Evolutionary conservation across 2,888 invertebrate species (phyloP), one percentile per base, ranked within the genome.

Genomic region (Epiblema foenella): DNA sequence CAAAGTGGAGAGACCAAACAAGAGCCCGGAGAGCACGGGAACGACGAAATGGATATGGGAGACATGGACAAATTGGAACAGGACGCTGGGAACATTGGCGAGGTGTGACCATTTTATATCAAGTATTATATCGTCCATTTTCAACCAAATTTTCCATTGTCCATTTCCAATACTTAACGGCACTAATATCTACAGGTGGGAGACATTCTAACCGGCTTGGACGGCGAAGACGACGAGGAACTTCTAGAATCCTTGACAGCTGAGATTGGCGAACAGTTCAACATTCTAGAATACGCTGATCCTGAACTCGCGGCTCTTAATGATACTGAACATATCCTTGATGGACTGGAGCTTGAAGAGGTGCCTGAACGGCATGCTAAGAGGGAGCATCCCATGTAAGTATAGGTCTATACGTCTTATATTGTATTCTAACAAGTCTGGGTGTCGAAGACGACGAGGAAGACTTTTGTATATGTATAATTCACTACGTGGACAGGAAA

Each of bases 191-290:
- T 37, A 4, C 72, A 93, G 84, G 97, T 97, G 68, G 95, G 96
- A 75, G 97, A 97, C 85, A 96, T 98, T 82, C 93, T 98, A 52
- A 97, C 96, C 54, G 97, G 97, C 18, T 93, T 98, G 57, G 97
- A 96, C 5, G 97, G 97, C 68, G 98, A 98, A 77, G 98, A 98
- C 81, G 98, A 98, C 82, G 97, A 97, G 79, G 98, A 98, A 81
- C 93, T 98, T 54, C 93, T 98, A 33, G 94, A 95, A 76, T 95
- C 95, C 0, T 83, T 95, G 52, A 91, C 94, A 81, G 97, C 97
- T n/a, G 97, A 97, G 90, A 97, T 98, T 94, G 98, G 98, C 7
- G 96, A 97, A 74, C 98, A 98, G 92, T 99, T 99, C 89, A 98
- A 99, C 87, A 98, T 99, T 81, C 90, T 99, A 75, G 98, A 98